Base-by-base conservation (phyloP, 92 coral and sea anemone genomes). In the Heteractis magnifica region DNA sequence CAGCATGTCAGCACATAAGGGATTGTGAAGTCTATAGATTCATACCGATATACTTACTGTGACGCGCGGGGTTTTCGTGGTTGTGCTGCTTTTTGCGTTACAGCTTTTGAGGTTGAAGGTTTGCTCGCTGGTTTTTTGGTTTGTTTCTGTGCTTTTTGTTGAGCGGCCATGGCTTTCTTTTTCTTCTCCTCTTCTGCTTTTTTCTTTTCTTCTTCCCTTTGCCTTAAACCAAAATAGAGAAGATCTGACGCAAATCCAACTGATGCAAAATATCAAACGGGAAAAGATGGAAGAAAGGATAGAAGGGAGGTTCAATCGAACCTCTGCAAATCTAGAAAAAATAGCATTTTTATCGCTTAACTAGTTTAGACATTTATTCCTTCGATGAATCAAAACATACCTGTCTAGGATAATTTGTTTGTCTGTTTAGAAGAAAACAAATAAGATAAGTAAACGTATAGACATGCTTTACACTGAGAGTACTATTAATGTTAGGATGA, bases 201-300 rank as follows among this genome's bases (percentile, higher is more conserved):
- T 71, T 81, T 21, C 19, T 48, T 59, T 8, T 68, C 84, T 70
- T 51, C 74, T 18, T 50, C 84, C 71, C 73, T 68, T 68, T 51
- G 14, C 65, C 84, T 81, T 44, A 19, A 68, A 48, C 26, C 70
- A 62, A 62, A 62, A 58, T 19, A 58, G 10, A 62, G 7, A 18
- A 62, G 23, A 62, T 62, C 18, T 11, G 65, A 59, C 6, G 70
- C 70, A 62, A n/a, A 58, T 10, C 64, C 5, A 20, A 18, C 70
- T 16, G 44, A 34, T 34, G 44, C 44, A 2, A 34, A 34, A 34
- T 34, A 0, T 34, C 44, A 23, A 62, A 23, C 26, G 23, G 70
- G 20, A 62, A 16, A 20, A 18, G 23, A 62, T 18, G 23, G 70
- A 62, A 62, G 23, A 8, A 62, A 23, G 12, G 70, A 62, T 7